Base-by-base conservation (phyloP, 2,797 vertebrate species). In the Leptatherina wallacei region DNA sequence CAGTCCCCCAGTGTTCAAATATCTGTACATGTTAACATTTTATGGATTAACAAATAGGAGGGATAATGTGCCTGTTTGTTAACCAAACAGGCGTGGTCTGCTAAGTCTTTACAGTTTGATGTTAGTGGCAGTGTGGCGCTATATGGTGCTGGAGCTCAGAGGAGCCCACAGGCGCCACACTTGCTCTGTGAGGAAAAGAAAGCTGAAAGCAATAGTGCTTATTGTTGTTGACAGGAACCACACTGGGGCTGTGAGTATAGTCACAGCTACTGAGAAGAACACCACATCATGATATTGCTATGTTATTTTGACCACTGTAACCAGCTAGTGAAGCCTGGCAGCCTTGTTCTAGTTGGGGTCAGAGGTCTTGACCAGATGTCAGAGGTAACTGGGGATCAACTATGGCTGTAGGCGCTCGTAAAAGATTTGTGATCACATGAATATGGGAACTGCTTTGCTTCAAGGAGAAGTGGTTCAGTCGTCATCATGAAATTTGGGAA, bases 191-290 rank as follows among this genome's bases (percentile, higher is more conserved):
- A 83, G 82, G 73, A 77, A 72, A 47, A 62, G 69, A 54, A 49
- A 58, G 54, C 61, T 80, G 80, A 81, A 71, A 72, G 59, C 55
- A 18, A 60, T 33, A 66, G 60, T 13, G 58, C 81, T 90, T 90
- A 94, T 94, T 80, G 80, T 64, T 88, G 77, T 67, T 94, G 93
- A 95, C 93, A 94, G 90, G 20, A 86, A 80, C 85, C 87, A 92
- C 91, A 87, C 91, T 90, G 85, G 44, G 90, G 89, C 87, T 81
- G 94, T 89, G 90, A 89, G 72, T 44, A 79, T 54, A 67, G 78
- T 88, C 90, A 80, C 85, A 85, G 79, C 84, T 75, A 75, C 76
- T 80, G 83, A 90, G 81, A 89, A 91, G 58, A 78, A 83, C 74
- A 73, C 49, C 79, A 85, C 77, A 81, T 86, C 69, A 72, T 20